A percentile compares a stretch with the other conserved stretches of the same genome.
phyloP scores from a whole-genome alignment of 1,140 invertebrate species.

The Acyrthosiphon pisum region DNA sequence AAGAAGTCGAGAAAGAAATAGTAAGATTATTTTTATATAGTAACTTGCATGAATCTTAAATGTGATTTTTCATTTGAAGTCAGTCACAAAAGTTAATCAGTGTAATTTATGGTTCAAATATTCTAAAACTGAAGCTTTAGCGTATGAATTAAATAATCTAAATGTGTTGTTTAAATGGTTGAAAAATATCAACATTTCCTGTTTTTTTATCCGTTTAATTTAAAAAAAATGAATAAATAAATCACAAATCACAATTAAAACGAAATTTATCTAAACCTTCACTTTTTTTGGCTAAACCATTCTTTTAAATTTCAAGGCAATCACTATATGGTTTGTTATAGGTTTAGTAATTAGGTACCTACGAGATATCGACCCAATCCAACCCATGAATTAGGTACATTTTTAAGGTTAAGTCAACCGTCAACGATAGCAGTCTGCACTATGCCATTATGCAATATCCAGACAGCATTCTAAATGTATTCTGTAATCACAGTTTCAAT shows the following conservation, averaged over 20 bases:
- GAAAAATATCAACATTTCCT: background rate
- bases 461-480: too few relatives aligned
- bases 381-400: background rate
- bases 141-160: background rate
- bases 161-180: background rate
- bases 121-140: background rate
- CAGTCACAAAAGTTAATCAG: background rate
- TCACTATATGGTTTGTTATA: background rate
- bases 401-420: background rate
- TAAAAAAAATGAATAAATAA: background rate
- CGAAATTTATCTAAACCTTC: background rate
- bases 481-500: too few relatives aligned
- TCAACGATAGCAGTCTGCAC: too few relatives aligned
- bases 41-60: background rate
- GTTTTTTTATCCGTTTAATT: background rate
- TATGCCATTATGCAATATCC: too few relatives aligned
- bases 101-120: background rate
- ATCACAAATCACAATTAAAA: background rate
- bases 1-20: constrained; percentile 63
- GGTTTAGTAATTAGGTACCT: too few relatives aligned
- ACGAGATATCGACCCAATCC: background rate
- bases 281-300: background rate
- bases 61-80: background rate
- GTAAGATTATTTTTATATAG: constrained; percentile 58
- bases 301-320: background rate